Percentiles rank a stretch among this genome's conserved stretches.
Evolutionary conservation across 1,140 invertebrate genomes (phyloP).

Genomic region (Euura lappo): DNA sequence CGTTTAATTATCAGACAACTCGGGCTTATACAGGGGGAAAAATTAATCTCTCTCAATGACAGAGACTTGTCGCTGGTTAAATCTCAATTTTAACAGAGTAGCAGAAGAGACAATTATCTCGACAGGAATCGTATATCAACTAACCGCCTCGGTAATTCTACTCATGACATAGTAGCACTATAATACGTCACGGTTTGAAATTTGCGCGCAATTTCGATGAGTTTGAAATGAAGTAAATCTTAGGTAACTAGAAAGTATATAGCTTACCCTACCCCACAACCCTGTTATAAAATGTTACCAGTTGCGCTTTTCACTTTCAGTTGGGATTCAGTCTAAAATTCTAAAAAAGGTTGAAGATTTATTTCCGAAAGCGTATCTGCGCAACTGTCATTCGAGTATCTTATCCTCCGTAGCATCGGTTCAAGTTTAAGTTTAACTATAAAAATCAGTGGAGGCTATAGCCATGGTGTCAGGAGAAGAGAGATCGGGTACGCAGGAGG

Average conservation of each 20-base stretch:
- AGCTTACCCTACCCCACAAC: too few species aligned
- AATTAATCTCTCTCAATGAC: too few species aligned
- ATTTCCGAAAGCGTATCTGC: too few species aligned
- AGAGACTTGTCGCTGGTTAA: too few species aligned
- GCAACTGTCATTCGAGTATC: too few species aligned
- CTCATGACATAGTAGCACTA: not conserved
- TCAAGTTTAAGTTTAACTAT: not conserved
- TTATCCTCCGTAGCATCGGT: too few species aligned
- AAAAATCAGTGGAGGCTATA: not conserved
- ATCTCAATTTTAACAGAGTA: too few species aligned
- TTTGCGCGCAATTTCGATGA: not conserved
- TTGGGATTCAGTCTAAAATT: not conserved
- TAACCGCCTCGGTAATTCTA: not conserved
- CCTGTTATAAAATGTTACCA: not conserved
- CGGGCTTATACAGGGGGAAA: too few species aligned
- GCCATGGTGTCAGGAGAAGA: not conserved
- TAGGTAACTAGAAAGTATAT: too few species aligned
- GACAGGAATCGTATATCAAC: not conserved
- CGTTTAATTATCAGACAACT: not conserved
- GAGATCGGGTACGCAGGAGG: conserved; percentile 2
- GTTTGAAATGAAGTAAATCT: too few species aligned
- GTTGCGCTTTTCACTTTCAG: not conserved
- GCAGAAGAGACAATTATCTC: not conserved
- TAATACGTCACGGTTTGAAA: not conserved
- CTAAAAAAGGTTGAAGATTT: not conserved